These are phyloP conservation scores for Pangasius sanitwongsei DNA, from an alignment of 2,797 vertebrate genomes.

Conservation along the genomic window DNA sequence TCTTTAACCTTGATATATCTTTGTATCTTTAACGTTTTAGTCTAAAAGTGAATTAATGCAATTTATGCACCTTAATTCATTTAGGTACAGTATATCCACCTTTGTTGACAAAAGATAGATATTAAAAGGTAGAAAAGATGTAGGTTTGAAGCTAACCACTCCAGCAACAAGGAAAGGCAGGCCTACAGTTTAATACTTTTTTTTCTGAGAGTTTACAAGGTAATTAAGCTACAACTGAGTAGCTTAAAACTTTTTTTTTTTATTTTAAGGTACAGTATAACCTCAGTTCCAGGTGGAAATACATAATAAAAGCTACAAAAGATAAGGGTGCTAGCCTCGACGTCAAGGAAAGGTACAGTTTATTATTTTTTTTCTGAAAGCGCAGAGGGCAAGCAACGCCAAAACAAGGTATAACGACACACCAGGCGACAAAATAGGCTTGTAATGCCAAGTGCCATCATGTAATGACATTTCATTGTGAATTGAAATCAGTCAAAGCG, in stretches of 20 bases:
- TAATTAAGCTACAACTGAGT: neutral
- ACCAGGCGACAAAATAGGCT: conserved; percentile 61
- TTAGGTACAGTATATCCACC: neutral
- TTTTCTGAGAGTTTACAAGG: neutral
- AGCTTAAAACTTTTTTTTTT: neutral
- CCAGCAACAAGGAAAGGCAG: neutral
- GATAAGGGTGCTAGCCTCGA: no score
- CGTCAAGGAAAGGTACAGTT: neutral
- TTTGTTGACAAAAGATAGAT: neutral
- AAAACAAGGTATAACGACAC: conserved; percentile 43
- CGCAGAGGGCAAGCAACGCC: neutral
- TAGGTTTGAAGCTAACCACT: neutral
- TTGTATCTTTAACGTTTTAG: neutral
- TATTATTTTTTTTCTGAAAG: neutral
- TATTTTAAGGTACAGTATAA: neutral
- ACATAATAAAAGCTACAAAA: neutral
- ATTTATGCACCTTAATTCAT: no score
- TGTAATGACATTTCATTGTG: conserved; percentile 30
- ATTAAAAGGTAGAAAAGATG: no score
- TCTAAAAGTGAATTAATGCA: neutral
- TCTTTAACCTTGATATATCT: neutral
- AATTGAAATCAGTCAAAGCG: neutral
- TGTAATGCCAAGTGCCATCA: conserved; percentile 62
- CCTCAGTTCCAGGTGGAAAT: neutral
- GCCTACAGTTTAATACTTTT: neutral